These are phyloP conservation scores for Ectemnius lituratus DNA, from an alignment of 2,888 invertebrate genomes.

Conservation along the genomic window DNA sequence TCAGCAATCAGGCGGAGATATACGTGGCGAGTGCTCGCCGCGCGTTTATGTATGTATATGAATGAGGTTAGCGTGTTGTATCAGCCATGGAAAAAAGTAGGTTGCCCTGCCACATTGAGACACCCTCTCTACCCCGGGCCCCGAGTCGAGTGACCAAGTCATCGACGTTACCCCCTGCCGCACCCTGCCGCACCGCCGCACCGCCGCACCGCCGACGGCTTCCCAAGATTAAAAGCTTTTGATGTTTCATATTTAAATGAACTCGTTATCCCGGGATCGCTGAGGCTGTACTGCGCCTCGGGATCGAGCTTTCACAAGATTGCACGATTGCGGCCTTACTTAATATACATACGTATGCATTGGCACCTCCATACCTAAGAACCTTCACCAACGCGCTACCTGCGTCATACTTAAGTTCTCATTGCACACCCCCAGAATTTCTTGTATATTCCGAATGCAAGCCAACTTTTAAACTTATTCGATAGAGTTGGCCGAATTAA, in stretches of 20 bases:
- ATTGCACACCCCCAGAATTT: not conserved
- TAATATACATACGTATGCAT: not conserved
- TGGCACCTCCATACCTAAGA: not conserved
- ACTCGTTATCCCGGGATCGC: conserved; percentile 60
- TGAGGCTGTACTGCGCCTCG: conserved; percentile 31
- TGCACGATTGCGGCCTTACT: conserved; percentile 12
- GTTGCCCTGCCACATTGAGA: conserved; percentile 39
- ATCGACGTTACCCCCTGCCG: conserved; percentile 13
- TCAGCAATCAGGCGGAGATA: conserved; percentile 56
- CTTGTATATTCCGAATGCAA: no score
- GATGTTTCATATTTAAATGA: conserved; percentile 65
- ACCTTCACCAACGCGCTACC: not conserved
- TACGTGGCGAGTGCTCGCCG: conserved; percentile 50
- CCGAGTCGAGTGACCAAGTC: no score
- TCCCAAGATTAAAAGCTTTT: conserved; percentile 61
- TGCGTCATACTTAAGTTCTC: not conserved
- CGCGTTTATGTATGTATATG: conserved; percentile 51
- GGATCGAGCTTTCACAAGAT: conserved; percentile 42
- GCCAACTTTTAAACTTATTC: not conserved
- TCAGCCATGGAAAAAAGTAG: conserved; percentile 53
- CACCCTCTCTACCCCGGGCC: no score
- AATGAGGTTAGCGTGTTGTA: conserved; percentile 59
- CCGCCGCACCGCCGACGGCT: conserved; percentile 25
- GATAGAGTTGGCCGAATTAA: not conserved
- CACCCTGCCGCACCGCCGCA: not conserved